Evolutionary conservation across 2,888 invertebrate species (phyloP).

Genomic region (Agrochola circellaris): DNA sequence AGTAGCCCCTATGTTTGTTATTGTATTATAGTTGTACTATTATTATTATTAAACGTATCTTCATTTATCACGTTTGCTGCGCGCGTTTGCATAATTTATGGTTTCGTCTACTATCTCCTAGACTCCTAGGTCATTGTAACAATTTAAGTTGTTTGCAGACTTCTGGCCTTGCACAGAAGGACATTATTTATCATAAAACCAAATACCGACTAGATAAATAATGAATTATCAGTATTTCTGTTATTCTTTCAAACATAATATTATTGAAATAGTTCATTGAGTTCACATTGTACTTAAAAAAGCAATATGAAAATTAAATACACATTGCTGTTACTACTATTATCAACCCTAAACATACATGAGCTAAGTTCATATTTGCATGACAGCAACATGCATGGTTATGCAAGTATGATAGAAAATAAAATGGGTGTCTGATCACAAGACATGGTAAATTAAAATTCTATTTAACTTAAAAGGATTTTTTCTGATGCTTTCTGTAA

Average conservation of each 20-base stretch:
- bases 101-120: not conserved
- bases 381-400: not conserved
- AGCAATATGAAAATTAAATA: not conserved
- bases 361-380: slow-evolving; percentile 3
- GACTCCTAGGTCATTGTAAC: not conserved
- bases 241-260: not conserved
- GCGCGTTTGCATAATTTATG: slow-evolving; percentile 14
- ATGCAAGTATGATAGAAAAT: not conserved
- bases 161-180: slow-evolving; percentile 42
- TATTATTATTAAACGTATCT: not conserved
- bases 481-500: not conserved
- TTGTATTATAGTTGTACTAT: not conserved
- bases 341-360: not conserved
- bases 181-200: not conserved
- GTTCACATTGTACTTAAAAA: not conserved
- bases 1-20: slow-evolving; percentile 22
- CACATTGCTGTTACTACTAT: not conserved
- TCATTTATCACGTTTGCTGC: slow-evolving; percentile 16
- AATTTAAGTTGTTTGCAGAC: not conserved
- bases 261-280: slow-evolving; percentile 1
- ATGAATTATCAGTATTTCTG: slow-evolving; percentile 1
- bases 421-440: not conserved
- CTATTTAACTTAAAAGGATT: not conserved
- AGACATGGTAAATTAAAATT: not conserved
- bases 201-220: not conserved